Evolutionary conservation across 2,888 invertebrate species (phyloP).

Genomic region (Drosophila kuntzei): DNA sequence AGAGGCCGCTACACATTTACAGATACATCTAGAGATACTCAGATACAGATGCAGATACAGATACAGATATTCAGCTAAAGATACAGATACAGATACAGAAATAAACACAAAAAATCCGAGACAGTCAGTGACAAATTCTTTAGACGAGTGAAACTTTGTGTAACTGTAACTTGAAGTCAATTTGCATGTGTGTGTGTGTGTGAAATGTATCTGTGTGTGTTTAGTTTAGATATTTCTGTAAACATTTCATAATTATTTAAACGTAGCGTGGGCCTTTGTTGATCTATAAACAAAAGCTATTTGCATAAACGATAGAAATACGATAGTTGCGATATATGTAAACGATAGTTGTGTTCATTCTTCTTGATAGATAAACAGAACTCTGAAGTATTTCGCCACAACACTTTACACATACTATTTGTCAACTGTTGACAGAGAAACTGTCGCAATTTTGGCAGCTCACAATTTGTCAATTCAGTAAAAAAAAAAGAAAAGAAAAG

Average conservation of each 20-base stretch:
- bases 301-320: slow-evolving; percentile 14
- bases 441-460: slow-evolving; percentile 73
- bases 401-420: slow-evolving; percentile 56
- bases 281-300: slow-evolving; percentile 42
- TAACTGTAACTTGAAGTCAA: slow-evolving; percentile 54
- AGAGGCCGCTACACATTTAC: slow-evolving; percentile 15
- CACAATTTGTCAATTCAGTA: slow-evolving; percentile 67
- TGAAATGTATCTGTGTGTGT: slow-evolving; percentile 1
- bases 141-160: slow-evolving; percentile 54
- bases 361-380: slow-evolving; percentile 27
- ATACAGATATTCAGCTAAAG: slow-evolving; percentile 19
- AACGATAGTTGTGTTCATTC: slow-evolving; percentile 16
- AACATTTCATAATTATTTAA: slow-evolving; percentile 72
- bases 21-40: slow-evolving; percentile 36
- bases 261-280: slow-evolving; percentile 36
- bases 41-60: slow-evolving; percentile 15
- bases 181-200: slow-evolving; percentile 26
- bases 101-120: slow-evolving; percentile 32
- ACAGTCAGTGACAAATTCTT: slow-evolving; percentile 55
- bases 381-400: slow-evolving; percentile 59
- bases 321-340: slow-evolving; percentile 8
- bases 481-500: background rate
- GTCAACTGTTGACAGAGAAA: slow-evolving; percentile 64
- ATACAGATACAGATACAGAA: slow-evolving; percentile 21
- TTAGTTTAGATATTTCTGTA: slow-evolving; percentile 44